Base-by-base conservation (phyloP, 2,888 invertebrate species). In the Bombylius major region DNA sequence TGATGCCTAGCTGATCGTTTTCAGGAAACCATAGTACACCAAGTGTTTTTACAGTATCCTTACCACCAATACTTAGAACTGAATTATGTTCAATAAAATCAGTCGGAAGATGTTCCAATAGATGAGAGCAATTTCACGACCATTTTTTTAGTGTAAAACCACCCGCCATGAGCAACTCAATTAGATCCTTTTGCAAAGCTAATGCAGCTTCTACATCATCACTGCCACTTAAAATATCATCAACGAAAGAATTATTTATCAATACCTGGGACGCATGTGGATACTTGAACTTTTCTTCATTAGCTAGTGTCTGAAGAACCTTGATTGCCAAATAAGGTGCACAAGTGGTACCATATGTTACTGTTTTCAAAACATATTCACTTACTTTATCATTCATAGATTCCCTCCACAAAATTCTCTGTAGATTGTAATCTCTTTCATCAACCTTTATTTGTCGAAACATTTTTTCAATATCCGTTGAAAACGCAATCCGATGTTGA, bases 231-330 rank as follows among this genome's bases (percentile, higher is more conserved):
- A 54, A 11, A 5, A 54, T 14, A 45, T 59, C 55, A 51, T 59
- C 59, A 7, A 59, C 50, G 44, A 57, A 59, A 42, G 52, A 57
- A 39, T 50, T 47, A 31, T 52, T 47, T 12, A 42, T 6, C 5
- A 54, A 31, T 14, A 32, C 33, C 31, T 48, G 34, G 4, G 57
- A 45, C 13, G 59, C 63, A 14, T 57, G 4, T 1, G 62, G 61
- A 32, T 34, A 50, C 3, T 45, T 44, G 1, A 39, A n/a, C 31
- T 44, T 49, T 13, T 54, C 33, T 23, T 54, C 54, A n/a, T 45
- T 13, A n/a, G 32, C 42, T 12, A 54, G 12, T 34, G 50, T 49
- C 23, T 34, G 14, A 9, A 54, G 11, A 3, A 57, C 48, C 8
- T 45, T 34, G 6, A 48, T 47, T 3, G 54, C 54, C 8, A 50